Percentiles rank a stretch among this genome's conserved stretches.
Evolutionary conservation across 2,113 vertebrate species (phyloP).

Genomic region (Indicator maculatus): DNA sequence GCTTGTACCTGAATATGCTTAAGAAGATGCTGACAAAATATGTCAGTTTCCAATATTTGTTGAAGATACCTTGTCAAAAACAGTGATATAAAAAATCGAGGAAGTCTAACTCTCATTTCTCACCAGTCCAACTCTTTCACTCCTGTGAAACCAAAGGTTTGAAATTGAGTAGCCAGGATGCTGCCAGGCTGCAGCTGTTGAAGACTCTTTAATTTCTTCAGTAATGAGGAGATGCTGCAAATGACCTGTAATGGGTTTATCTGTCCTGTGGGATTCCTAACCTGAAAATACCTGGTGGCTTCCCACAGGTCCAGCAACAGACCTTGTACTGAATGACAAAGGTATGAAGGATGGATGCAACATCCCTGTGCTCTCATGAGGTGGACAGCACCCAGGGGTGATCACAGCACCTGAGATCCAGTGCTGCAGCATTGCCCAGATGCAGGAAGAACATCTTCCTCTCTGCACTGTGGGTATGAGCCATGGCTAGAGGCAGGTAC

Average conservation of each 20-base stretch:
- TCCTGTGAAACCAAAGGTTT: background rate
- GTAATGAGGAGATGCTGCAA: background rate
- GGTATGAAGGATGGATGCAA: background rate
- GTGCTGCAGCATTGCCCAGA: background rate
- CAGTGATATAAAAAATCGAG: background rate
- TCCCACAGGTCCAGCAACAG: background rate
- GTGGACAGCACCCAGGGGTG: fast-evolving
- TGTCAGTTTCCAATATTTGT: background rate
- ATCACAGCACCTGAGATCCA: background rate
- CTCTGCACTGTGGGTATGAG: background rate
- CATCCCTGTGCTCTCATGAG: background rate
- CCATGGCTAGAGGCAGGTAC: background rate
- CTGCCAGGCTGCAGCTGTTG: background rate
- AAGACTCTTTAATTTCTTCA: background rate
- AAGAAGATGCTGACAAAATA: background rate
- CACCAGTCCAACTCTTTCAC: background rate
- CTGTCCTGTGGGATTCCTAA: background rate
- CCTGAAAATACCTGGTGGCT: background rate
- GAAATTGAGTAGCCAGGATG: background rate
- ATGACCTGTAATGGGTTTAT: background rate
- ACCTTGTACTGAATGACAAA: fast-evolving
- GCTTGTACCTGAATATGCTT: background rate
- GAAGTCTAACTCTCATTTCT: background rate
- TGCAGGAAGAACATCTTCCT: background rate
- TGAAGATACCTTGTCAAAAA: background rate